phyloP scores from a whole-genome alignment of 2,113 vertebrate species.

The Mesocricetus auratus region DNA sequence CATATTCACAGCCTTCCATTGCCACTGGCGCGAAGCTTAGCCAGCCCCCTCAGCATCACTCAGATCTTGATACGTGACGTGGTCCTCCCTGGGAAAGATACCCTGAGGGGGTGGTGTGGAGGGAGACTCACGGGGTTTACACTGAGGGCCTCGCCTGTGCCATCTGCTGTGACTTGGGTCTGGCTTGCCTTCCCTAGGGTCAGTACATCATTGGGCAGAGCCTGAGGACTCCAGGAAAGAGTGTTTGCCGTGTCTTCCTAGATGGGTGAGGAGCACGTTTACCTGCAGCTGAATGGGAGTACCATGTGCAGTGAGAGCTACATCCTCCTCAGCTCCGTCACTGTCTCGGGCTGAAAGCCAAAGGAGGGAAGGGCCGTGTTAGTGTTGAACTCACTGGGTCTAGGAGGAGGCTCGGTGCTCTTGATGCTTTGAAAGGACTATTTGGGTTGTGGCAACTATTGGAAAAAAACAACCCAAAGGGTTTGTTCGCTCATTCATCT shows the following conservation, averaged over 20 bases:
- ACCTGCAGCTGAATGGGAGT: slow-evolving; percentile 80
- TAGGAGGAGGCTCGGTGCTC: background rate
- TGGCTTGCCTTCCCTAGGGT: background rate
- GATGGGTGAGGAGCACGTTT: slow-evolving; percentile 79
- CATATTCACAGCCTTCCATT: background rate
- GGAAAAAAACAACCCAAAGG: background rate
- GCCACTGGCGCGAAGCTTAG: background rate
- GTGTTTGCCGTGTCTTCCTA: background rate
- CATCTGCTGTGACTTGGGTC: background rate
- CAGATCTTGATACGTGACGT: background rate
- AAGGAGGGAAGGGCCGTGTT: slow-evolving; percentile 82
- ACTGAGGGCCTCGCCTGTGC: background rate
- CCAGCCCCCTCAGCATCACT: background rate
- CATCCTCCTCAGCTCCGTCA: slow-evolving; percentile 83
- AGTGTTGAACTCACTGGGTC: slow-evolving; percentile 51
- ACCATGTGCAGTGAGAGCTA: slow-evolving; percentile 84
- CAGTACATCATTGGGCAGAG: background rate
- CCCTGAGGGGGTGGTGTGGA: background rate
- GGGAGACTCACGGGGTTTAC: background rate
- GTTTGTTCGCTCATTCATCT: background rate
- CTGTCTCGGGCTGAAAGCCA: slow-evolving; percentile 88
- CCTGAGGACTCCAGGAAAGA: background rate
- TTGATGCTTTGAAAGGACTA: slow-evolving; percentile 20
- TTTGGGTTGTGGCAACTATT: background rate
- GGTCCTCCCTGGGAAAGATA: background rate